Conservation (phyloP, 1,140 invertebrate genomes). For the Tetragnatha versicolor region DNA sequence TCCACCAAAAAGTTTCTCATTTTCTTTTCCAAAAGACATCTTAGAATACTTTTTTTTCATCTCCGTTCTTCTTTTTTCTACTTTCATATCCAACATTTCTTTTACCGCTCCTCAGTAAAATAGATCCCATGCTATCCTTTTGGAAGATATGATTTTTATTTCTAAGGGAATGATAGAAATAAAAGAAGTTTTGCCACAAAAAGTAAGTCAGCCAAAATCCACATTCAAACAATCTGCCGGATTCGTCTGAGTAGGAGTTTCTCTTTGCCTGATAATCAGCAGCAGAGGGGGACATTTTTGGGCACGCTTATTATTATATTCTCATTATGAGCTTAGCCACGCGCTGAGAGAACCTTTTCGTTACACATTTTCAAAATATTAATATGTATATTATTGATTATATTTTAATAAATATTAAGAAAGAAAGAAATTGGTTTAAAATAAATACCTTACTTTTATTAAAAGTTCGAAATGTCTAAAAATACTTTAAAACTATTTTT, state of each 20-base stretch:
- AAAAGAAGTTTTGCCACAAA: not conserved
- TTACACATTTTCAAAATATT: too few relatives aligned
- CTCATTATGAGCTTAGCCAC: too few relatives aligned
- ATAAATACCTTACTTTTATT: too few relatives aligned
- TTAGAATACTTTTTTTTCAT: conserved; percentile 12
- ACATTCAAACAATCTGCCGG: conserved; percentile 14
- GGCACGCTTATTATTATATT: not conserved
- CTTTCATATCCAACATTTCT: not conserved
- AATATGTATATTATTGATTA: too few relatives aligned
- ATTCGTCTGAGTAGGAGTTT: not conserved
- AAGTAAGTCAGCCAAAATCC: conserved; percentile 1
- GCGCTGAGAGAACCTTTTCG: too few relatives aligned
- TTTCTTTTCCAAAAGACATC: conserved; percentile 28
- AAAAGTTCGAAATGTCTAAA: too few relatives aligned
- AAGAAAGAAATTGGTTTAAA: too few relatives aligned
- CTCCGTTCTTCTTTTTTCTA: not conserved
- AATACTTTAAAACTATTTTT: too few relatives aligned
- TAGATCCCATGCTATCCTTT: not conserved
- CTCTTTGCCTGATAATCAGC: not conserved
- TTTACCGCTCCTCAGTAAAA: not conserved
- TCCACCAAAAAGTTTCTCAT: conserved; percentile 31
- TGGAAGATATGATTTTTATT: conserved; percentile 17
- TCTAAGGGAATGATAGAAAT: not conserved
- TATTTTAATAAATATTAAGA: too few relatives aligned
- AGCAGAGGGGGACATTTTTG: not conserved